Percentiles rank a stretch among this genome's conserved stretches.
Conservation (phyloP, 1,140 invertebrate genomes). For the Nomia melanderi region DNA sequence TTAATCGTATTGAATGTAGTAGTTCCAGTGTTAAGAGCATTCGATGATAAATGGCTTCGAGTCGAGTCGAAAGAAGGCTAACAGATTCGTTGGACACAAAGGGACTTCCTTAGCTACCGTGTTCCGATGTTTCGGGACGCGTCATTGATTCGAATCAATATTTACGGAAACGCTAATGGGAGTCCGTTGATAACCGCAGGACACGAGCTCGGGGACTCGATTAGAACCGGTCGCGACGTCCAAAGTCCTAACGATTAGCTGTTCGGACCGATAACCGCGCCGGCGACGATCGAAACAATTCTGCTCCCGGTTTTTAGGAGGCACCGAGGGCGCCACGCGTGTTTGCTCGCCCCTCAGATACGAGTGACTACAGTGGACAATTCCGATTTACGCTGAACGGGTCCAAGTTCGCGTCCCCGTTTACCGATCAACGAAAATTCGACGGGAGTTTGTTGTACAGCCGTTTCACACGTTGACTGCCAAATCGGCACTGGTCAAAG, state of each 20-base stretch:
- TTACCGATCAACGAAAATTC: conserved; percentile 10
- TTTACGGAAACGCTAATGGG: background rate
- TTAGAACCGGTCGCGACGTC: background rate
- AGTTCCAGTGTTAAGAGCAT: too few species aligned
- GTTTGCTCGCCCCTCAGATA: background rate
- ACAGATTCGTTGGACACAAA: background rate
- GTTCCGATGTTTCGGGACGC: background rate
- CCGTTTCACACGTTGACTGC: too few species aligned
- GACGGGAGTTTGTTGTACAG: conserved; percentile 34
- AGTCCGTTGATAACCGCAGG: background rate
- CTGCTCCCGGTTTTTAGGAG: background rate
- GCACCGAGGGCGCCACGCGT: background rate
- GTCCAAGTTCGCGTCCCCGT: background rate
- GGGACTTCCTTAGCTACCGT: too few species aligned
- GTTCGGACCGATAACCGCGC: too few species aligned
- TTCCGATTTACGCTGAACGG: too few species aligned
- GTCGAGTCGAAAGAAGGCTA: background rate
- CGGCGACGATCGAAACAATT: background rate
- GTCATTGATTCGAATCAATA: background rate
- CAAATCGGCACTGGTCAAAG: too few species aligned
- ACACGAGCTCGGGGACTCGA: background rate
- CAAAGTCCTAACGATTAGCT: background rate
- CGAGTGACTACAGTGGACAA: background rate
- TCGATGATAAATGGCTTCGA: too few species aligned
- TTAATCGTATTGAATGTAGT: too few species aligned